Conservation (phyloP, 2,888 invertebrate genomes). For the Lamproptera curius region DNA sequence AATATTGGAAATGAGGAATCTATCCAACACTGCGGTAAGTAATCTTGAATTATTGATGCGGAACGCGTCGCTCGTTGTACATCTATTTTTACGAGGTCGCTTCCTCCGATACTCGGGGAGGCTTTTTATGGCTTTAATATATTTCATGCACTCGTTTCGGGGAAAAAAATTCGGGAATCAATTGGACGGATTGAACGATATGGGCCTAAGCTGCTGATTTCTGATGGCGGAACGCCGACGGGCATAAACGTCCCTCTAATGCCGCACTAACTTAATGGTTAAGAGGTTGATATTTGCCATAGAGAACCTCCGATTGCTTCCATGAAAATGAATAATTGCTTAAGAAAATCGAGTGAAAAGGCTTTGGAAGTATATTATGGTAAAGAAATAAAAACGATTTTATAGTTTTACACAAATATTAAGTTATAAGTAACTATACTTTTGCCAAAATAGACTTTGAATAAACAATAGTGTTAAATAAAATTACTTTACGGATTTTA, state of each 20-base stretch:
- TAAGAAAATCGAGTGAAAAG: no score
- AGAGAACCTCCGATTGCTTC: no score
- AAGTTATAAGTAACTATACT: no score
- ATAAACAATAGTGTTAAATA: no score
- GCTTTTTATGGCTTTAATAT: slow-evolving; percentile 66
- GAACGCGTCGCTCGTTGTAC: slow-evolving; percentile 54
- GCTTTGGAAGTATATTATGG: no score
- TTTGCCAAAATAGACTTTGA: no score
- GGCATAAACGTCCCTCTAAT: slow-evolving; percentile 44
- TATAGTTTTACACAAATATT: no score
- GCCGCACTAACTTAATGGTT: no score
- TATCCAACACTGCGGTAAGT: slow-evolving; percentile 38
- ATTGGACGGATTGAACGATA: slow-evolving; percentile 55
- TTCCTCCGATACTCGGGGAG: slow-evolving; percentile 43
- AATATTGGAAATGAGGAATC: slow-evolving; percentile 44
- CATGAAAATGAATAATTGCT: no score
- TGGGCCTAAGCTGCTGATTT: slow-evolving; percentile 57
- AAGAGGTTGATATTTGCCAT: no score
- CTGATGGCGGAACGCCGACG: slow-evolving; percentile 43
- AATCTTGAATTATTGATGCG: slow-evolving; percentile 74
- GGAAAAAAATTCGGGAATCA: slow-evolving; percentile 54
- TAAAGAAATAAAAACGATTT: no score
- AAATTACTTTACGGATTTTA: no score
- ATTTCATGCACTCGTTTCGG: slow-evolving; percentile 57
- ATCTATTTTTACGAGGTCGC: slow-evolving; percentile 65